Conservation (phyloP, 1,140 invertebrate genomes). For the Matsumurasca onukii region DNA sequence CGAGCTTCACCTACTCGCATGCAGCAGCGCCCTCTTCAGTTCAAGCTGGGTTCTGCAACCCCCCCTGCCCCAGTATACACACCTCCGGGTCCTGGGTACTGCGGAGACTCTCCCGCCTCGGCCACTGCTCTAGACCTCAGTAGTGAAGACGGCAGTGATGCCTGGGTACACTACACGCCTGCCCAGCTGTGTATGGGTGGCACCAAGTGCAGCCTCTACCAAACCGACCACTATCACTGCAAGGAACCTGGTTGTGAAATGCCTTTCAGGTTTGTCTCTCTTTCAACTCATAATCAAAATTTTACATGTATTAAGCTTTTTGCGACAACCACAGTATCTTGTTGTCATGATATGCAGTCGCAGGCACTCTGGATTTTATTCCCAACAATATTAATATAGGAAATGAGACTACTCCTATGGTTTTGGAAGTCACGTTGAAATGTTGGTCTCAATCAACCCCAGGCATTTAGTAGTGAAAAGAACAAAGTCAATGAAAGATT, state of each 20-base stretch:
- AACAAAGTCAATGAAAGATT: too few relatives aligned
- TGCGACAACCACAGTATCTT: too few relatives aligned
- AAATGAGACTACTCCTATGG: too few relatives aligned
- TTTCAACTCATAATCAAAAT: too few relatives aligned
- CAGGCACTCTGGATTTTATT: too few relatives aligned
- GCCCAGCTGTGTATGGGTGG: constrained; percentile 55
- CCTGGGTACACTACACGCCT: constrained; percentile 54
- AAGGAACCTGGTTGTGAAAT: constrained; percentile 64
- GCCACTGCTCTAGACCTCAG: constrained; percentile 32
- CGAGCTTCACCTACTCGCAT: constrained; percentile 39
- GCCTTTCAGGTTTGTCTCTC: constrained; percentile 59
- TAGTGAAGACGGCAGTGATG: constrained; percentile 46
- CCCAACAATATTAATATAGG: too few relatives aligned
- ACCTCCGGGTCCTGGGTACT: constrained; percentile 11
- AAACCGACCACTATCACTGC: constrained; percentile 80
- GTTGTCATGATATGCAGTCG: too few relatives aligned
- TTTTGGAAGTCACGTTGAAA: too few relatives aligned
- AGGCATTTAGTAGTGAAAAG: too few relatives aligned
- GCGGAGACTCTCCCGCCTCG: constrained; percentile 27
- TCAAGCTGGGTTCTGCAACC: constrained; percentile 30
- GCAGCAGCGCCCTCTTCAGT: constrained; percentile 32
- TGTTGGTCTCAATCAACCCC: too few relatives aligned
- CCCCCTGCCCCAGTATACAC: too few relatives aligned
- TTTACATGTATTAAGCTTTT: too few relatives aligned
- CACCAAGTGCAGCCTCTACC: constrained; percentile 67